phyloP scores from a whole-genome alignment of 2,888 invertebrate genomes.

The Cheilosia vernalis region DNA sequence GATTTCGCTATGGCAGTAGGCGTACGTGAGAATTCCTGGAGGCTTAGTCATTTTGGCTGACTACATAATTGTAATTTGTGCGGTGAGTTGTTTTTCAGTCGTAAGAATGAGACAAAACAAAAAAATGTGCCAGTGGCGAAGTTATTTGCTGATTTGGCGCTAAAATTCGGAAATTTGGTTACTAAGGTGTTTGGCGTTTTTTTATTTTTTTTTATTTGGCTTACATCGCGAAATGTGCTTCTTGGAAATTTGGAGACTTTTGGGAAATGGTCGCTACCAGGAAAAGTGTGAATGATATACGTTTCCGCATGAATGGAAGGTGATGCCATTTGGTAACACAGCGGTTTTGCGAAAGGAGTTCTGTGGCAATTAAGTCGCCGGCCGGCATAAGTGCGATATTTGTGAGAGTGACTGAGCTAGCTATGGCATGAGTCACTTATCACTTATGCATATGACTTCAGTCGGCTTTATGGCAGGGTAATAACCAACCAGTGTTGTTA shows the following conservation, averaged over 20 bases:
- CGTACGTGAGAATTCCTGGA: slow-evolving; percentile 12
- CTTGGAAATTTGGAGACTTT: background rate
- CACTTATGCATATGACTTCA: too few relatives aligned
- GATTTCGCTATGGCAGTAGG: slow-evolving; percentile 23
- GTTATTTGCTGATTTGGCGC: too few relatives aligned
- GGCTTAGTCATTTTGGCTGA: slow-evolving; percentile 39
- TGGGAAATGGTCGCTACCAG: background rate
- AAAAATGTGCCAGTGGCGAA: too few relatives aligned
- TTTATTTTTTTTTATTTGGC: background rate
- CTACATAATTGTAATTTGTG: slow-evolving; percentile 21
- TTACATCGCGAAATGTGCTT: background rate
- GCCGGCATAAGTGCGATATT: too few relatives aligned
- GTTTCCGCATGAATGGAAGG: background rate
- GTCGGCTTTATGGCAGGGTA: too few relatives aligned
- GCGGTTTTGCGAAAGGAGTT: too few relatives aligned
- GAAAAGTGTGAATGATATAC: background rate
- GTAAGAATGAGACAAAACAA: background rate
- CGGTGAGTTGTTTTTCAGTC: slow-evolving; percentile 16
- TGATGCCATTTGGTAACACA: background rate
- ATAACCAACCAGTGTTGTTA: too few relatives aligned
- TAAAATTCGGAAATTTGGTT: too few relatives aligned
- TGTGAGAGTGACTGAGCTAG: too few relatives aligned
- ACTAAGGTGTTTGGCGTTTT: too few relatives aligned
- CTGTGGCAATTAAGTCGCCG: too few relatives aligned
- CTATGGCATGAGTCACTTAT: too few relatives aligned